Conservation (phyloP, 2,888 invertebrate genomes). For the Hylaea fasciaria region DNA sequence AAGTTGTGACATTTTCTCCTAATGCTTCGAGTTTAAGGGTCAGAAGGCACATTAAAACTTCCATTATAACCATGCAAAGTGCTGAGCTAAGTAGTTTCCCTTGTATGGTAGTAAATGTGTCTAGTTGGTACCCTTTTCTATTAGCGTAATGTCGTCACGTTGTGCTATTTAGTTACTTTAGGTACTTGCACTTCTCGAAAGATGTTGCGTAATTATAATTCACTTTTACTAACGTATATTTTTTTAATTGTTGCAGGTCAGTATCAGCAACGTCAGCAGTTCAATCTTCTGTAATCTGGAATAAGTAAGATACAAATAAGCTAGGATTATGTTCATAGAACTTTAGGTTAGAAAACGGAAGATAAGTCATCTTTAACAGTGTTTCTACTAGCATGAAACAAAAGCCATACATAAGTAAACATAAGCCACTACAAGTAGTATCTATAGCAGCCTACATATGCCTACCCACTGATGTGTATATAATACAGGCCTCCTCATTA, state of each 20-base stretch:
- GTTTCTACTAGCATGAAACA: too few species aligned
- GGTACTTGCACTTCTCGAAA: slow-evolving; percentile 3
- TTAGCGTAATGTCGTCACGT: slow-evolving; percentile 24
- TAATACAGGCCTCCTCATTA: too few species aligned
- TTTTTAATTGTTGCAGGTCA: slow-evolving; percentile 53
- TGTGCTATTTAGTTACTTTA: slow-evolving; percentile 9
- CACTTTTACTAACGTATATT: too few species aligned
- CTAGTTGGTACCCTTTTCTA: slow-evolving; percentile 33
- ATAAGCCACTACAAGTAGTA: too few species aligned
- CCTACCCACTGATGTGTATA: too few species aligned
- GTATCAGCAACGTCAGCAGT: slow-evolving; percentile 25
- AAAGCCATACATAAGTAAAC: too few species aligned
- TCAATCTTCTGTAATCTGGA: not conserved
- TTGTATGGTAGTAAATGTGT: slow-evolving; percentile 36
- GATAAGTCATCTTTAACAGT: too few species aligned
- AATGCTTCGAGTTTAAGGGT: slow-evolving; percentile 30
- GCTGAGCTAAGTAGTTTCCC: slow-evolving; percentile 35
- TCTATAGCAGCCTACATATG: too few species aligned
- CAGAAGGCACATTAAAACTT: slow-evolving; percentile 37
- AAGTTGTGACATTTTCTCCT: slow-evolving; percentile 23
- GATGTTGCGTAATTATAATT: not conserved
- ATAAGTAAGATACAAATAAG: slow-evolving; percentile 2
- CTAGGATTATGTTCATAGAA: too few species aligned
- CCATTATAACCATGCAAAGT: slow-evolving; percentile 30
- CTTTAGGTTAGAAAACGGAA: too few species aligned